These are phyloP conservation scores for Azorinus chamasolen DNA, from an alignment of 2,888 invertebrate species.

Conservation along the genomic window DNA sequence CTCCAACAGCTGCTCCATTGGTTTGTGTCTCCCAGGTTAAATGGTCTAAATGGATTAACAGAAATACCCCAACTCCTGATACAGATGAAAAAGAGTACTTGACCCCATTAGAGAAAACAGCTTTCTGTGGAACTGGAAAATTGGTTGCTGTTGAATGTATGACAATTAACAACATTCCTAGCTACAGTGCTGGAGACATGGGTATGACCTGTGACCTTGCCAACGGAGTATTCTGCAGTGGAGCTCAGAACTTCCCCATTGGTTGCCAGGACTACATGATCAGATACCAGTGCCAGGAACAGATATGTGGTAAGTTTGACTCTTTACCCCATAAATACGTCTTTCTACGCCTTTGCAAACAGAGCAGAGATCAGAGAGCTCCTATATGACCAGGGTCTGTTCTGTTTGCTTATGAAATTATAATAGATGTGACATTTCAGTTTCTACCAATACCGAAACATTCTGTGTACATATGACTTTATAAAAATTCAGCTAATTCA, in stretches of 20 bases:
- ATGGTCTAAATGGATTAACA: slow-evolving; percentile 78
- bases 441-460: too few species aligned
- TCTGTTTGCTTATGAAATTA: too few species aligned
- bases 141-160: slow-evolving; percentile 80
- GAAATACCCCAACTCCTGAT: slow-evolving; percentile 68
- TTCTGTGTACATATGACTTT: too few species aligned
- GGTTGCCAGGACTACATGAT: slow-evolving; percentile 80
- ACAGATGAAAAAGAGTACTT: slow-evolving; percentile 72
- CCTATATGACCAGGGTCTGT: too few species aligned
- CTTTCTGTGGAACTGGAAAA: slow-evolving; percentile 76
- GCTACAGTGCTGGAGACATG: slow-evolving; percentile 74
- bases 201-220: slow-evolving; percentile 86
- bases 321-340: too few species aligned
- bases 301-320: slow-evolving; percentile 37
- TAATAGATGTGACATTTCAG: too few species aligned
- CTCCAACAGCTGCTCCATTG: slow-evolving; percentile 47
- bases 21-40: slow-evolving; percentile 40
- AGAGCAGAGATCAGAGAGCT: too few species aligned
- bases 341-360: too few species aligned
- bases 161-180: slow-evolving; percentile 68
- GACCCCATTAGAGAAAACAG: slow-evolving; percentile 61
- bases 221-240: slow-evolving; percentile 90
- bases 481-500: too few species aligned
- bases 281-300: slow-evolving; percentile 73
- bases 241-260: slow-evolving; percentile 73